Evolutionary conservation across 2,888 invertebrate species (phyloP).

Genomic region (Fabriciana adippe): DNA sequence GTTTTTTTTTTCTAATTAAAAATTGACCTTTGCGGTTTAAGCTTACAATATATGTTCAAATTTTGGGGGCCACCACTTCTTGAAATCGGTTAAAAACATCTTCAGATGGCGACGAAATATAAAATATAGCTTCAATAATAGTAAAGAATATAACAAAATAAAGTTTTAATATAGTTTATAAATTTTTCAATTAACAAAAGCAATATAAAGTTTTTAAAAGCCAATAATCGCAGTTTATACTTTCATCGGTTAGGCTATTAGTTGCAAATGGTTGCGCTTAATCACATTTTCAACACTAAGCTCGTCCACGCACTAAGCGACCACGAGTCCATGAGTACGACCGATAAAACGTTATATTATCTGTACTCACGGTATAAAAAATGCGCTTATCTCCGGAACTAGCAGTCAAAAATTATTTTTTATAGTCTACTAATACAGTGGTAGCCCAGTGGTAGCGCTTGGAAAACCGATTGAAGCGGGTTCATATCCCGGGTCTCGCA

Average conservation of each 20-base stretch:
- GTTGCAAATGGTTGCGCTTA: neutral
- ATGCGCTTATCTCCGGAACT: too few species aligned
- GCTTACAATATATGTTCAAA: too few species aligned
- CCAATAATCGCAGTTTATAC: constrained; percentile 20
- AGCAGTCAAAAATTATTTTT: too few species aligned
- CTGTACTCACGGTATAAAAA: too few species aligned
- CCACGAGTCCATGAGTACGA: neutral
- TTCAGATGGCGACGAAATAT: neutral
- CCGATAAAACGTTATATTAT: neutral
- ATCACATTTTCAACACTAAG: constrained; percentile 2
- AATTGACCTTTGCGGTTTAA: too few species aligned
- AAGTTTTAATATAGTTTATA: constrained; percentile 15
- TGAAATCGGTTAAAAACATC: neutral
- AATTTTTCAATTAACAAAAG: constrained; percentile 15
- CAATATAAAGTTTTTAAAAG: constrained; percentile 10
- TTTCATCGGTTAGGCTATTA: constrained; percentile 18
- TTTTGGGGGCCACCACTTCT: neutral
- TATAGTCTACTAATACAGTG: too few species aligned
- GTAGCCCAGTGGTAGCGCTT: too few species aligned
- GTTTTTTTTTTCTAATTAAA: too few species aligned
- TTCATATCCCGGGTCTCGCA: too few species aligned
- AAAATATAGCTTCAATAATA: constrained; percentile 2
- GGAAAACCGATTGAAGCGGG: too few species aligned
- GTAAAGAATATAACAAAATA: neutral
- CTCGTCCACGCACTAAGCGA: neutral